Conservation (phyloP, 2,113 vertebrate genomes). For the Castor canadensis region DNA sequence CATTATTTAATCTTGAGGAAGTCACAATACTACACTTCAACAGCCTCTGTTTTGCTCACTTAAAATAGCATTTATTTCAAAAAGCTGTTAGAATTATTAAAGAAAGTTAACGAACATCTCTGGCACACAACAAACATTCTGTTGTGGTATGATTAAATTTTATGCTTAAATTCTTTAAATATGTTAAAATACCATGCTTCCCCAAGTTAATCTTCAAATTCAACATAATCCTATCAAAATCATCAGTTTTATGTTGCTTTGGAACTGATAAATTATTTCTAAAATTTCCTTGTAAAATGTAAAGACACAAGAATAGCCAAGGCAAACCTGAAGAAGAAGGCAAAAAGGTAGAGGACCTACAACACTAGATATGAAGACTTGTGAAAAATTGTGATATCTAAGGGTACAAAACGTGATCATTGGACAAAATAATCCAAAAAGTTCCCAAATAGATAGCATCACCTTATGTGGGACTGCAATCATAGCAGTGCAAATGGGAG, state of each 20-base stretch:
- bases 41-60: not conserved
- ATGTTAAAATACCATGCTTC: not conserved
- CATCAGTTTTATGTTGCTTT: not conserved
- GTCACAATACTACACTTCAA: not conserved
- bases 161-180: slow-evolving; percentile 10
- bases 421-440: not conserved
- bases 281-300: not conserved
- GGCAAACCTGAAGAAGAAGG: not conserved
- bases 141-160: not conserved
- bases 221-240: not conserved
- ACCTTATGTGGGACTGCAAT: not conserved
- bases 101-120: not conserved
- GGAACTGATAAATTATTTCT: not conserved
- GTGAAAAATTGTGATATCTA: not conserved
- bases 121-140: not conserved
- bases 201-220: not conserved
- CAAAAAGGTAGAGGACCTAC: not conserved
- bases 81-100: not conserved
- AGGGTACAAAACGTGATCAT: not conserved
- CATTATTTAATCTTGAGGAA: not conserved
- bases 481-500: no score
- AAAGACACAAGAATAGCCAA: not conserved
- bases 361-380: not conserved
- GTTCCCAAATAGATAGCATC: not conserved
- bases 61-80: not conserved